Conservation (phyloP, 1,140 invertebrate species). For the Andrena cerasifolii region DNA sequence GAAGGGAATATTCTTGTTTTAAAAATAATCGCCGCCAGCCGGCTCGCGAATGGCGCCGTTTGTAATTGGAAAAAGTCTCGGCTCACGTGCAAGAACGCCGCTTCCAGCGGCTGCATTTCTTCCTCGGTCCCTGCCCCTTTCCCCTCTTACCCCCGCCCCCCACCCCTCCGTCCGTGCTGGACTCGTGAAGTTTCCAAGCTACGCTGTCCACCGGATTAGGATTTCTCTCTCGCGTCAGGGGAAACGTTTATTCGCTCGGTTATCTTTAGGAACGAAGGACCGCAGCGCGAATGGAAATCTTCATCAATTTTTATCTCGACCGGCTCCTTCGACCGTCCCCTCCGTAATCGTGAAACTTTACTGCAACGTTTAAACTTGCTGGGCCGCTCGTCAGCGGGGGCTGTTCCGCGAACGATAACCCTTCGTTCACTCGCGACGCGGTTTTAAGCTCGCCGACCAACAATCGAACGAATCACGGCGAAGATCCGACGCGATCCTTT, state of each 20-base stretch:
- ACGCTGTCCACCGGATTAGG: neutral
- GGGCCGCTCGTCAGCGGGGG: too few species aligned
- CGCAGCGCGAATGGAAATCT: neutral
- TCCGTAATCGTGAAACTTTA: neutral
- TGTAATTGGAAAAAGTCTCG: constrained; percentile 79
- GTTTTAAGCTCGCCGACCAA: neutral
- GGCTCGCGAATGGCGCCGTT: constrained; percentile 76
- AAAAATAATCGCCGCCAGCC: constrained; percentile 74
- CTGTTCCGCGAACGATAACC: neutral
- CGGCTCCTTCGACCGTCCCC: neutral
- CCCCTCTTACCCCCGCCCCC: constrained; percentile 9
- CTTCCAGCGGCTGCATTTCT: constrained; percentile 57
- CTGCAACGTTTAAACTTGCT: neutral
- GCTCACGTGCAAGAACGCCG: constrained; percentile 65
- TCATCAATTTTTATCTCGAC: neutral
- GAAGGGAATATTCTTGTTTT: constrained; percentile 79
- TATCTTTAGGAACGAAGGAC: constrained; percentile 20
- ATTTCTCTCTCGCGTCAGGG: neutral
- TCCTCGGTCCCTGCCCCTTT: neutral
- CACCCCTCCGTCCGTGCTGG: neutral
- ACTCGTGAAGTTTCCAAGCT: constrained; percentile 28
- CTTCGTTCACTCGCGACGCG: too few species aligned
- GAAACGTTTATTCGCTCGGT: neutral
- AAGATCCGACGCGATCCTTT: constrained; percentile 15
- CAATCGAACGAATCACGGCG: neutral